These are phyloP conservation scores for Solenopsis fugax DNA, from an alignment of 1,140 invertebrate genomes.

Conservation along the genomic window DNA sequence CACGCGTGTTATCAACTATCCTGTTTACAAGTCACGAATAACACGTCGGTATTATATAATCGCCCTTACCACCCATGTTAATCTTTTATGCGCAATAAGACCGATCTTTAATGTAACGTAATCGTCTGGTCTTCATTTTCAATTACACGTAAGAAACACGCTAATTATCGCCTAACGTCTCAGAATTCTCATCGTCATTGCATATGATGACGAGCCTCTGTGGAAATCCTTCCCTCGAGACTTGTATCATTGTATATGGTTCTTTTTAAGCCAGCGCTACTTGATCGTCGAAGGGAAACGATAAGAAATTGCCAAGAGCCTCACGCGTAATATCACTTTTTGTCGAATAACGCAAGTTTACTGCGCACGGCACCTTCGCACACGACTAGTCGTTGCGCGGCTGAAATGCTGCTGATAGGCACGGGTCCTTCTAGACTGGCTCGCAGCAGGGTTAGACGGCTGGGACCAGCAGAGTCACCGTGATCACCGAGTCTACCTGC, in stretches of 20 bases:
- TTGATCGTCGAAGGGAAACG: not conserved
- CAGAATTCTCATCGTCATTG: not conserved
- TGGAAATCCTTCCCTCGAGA: not conserved
- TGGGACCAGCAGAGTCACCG: constrained; percentile 77
- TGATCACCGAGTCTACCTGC: constrained; percentile 79
- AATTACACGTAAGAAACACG: not conserved
- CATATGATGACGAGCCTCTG: not conserved
- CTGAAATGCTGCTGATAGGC: constrained; percentile 82
- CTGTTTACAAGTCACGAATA: constrained; percentile 23
- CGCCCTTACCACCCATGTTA: not conserved
- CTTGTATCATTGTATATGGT: not conserved
- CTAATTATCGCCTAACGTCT: constrained; percentile 16
- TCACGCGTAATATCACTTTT: constrained; percentile 86
- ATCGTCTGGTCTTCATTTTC: constrained; percentile 23
- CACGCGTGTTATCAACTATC: constrained; percentile 7
- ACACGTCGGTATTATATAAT: not conserved
- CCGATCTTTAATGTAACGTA: constrained; percentile 1
- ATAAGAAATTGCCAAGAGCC: constrained; percentile 48
- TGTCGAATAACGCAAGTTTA: constrained; percentile 94
- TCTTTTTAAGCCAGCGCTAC: not conserved
- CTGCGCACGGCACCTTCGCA: constrained; percentile 94
- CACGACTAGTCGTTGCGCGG: constrained; percentile 89
- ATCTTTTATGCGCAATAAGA: constrained; percentile 53
- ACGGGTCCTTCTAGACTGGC: constrained; percentile 82
- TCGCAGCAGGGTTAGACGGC: constrained; percentile 80